A percentile compares a stretch with the other conserved stretches of the same genome.
These are phyloP conservation scores for Lochmaea capreae DNA, from an alignment of 2,888 invertebrate species.

Conservation along the genomic window DNA sequence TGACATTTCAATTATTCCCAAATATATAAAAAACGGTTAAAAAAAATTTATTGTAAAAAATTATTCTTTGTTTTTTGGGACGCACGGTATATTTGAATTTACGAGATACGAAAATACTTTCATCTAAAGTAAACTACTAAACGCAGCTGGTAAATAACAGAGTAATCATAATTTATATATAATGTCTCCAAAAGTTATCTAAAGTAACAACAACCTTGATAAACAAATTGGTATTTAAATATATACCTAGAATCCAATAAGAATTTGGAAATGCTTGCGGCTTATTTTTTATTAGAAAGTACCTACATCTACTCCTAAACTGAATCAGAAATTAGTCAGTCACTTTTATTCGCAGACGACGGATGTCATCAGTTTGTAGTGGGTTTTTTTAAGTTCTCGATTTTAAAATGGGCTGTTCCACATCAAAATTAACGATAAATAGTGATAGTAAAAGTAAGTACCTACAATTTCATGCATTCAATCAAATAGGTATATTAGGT, in stretches of 20 bases:
- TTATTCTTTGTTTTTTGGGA: too few relatives aligned
- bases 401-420: slow-evolving; percentile 31
- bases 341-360: background rate
- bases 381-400: background rate
- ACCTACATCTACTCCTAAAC: background rate
- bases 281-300: background rate
- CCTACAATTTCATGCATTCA: background rate
- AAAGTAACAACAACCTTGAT: background rate
- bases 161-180: too few relatives aligned
- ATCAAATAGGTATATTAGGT: background rate
- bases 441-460: slow-evolving; percentile 4
- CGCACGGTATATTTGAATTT: too few relatives aligned
- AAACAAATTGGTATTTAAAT: background rate
- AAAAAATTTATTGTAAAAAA: too few relatives aligned
- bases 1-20: too few relatives aligned
- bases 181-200: background rate
- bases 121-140: too few relatives aligned
- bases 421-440: slow-evolving; percentile 22
- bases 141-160: too few relatives aligned
- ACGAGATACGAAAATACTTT: too few relatives aligned
- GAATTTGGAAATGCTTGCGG: too few relatives aligned
- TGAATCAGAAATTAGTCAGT: background rate
- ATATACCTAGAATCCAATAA: too few relatives aligned
- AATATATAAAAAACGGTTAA: too few relatives aligned
- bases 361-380: background rate